Conservation (phyloP, 1,140 invertebrate genomes). For the Rhagoletis pomonella region DNA sequence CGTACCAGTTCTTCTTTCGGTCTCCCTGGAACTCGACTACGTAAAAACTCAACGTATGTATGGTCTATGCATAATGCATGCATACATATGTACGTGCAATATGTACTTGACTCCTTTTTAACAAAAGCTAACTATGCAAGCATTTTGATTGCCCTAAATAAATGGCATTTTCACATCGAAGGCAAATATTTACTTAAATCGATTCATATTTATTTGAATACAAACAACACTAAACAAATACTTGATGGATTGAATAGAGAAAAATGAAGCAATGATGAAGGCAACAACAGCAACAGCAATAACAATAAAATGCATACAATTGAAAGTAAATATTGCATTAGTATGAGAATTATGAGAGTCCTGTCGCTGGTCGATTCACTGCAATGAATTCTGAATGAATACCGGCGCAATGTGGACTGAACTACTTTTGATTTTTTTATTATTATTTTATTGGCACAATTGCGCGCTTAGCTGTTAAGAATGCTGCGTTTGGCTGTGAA, state of each 20-base stretch:
- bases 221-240: slow-evolving; percentile 48
- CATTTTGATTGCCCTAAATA: not conserved
- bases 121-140: not conserved
- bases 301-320: slow-evolving; percentile 25
- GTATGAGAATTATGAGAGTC: slow-evolving; percentile 43
- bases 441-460: slow-evolving; percentile 27
- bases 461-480: slow-evolving; percentile 23
- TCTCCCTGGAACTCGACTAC: no score
- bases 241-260: slow-evolving; percentile 22
- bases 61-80: no score
- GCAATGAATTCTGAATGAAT: not conserved
- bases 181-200: slow-evolving; percentile 47
- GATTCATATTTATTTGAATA: slow-evolving; percentile 18
- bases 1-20: no score
- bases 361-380: not conserved
- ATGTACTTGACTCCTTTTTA: not conserved
- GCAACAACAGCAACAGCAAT: not conserved
- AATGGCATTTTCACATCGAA: slow-evolving; percentile 24
- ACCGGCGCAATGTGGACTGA: not conserved
- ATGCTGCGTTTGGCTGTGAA: not conserved
- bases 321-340: slow-evolving; percentile 17
- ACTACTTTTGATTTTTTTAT: not conserved
- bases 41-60: not conserved
- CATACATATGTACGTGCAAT: not conserved
- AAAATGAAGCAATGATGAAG: not conserved